phyloP scores from a whole-genome alignment of 2,113 vertebrate species.

The Stegastes partitus region DNA sequence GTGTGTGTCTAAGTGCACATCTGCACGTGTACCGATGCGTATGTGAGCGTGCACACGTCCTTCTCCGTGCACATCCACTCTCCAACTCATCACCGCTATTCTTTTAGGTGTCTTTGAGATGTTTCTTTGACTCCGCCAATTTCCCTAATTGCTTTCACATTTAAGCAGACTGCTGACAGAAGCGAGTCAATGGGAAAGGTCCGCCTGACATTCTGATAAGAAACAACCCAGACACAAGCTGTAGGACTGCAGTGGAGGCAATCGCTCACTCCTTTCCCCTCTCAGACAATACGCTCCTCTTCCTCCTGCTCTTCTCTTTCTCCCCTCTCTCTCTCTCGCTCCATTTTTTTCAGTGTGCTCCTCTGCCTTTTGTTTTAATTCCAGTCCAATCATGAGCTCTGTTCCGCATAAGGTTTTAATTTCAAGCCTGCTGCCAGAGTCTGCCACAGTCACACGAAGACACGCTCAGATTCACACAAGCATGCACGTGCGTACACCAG shows the following conservation, averaged over 20 bases:
- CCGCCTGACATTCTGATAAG: slow-evolving; percentile 77
- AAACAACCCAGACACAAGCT: slow-evolving; percentile 63
- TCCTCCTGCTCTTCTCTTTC: slow-evolving; percentile 19
- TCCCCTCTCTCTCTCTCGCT: slow-evolving; percentile 1
- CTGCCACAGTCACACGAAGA: slow-evolving; percentile 40
- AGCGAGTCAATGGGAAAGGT: slow-evolving; percentile 70
- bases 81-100: slow-evolving; percentile 50
- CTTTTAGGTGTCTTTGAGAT: slow-evolving; percentile 64
- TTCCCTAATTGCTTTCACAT: slow-evolving; percentile 82
- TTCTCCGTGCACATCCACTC: slow-evolving; percentile 35
- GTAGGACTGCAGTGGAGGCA: slow-evolving; percentile 51
- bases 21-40: not conserved
- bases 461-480: slow-evolving; percentile 39
- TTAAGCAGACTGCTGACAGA: slow-evolving; percentile 75
- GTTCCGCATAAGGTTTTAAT: slow-evolving; percentile 80
- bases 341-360: slow-evolving; percentile 31
- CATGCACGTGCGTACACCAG: slow-evolving; percentile 51
- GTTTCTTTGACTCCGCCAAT: slow-evolving; percentile 74
- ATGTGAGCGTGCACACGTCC: not conserved
- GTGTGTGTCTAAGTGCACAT: not conserved
- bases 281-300: slow-evolving; percentile 48
- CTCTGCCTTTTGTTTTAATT: slow-evolving; percentile 80
- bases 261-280: slow-evolving; percentile 43
- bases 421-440: slow-evolving; percentile 69
- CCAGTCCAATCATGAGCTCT: slow-evolving; percentile 68